Percentiles rank a stretch among this genome's conserved stretches.
Conservation (phyloP, 2,113 vertebrate species). For the Chaenogobius annularis region DNA sequence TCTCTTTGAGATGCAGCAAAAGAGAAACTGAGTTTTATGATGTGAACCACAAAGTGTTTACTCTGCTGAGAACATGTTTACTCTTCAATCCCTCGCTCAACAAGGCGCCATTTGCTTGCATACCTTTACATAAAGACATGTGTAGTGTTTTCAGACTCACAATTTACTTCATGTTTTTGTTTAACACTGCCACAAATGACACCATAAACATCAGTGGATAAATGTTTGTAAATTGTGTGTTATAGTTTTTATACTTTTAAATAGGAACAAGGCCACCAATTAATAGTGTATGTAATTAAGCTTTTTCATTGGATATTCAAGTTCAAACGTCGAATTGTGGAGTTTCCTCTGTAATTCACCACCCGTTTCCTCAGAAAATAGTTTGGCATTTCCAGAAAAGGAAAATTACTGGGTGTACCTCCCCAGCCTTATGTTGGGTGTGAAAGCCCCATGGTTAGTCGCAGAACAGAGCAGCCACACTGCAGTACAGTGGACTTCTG, state of each 20-base stretch:
- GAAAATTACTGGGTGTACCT: conserved; percentile 75
- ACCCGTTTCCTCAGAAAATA: conserved; percentile 26
- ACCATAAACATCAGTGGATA: not conserved
- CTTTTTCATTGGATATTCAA: conserved; percentile 13
- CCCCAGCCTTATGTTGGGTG: conserved; percentile 42
- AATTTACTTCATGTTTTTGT: not conserved
- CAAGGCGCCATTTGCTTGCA: conserved; percentile 11
- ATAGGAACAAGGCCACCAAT: not conserved
- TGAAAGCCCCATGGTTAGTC: conserved; percentile 63
- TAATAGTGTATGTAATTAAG: not conserved
- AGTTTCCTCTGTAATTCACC: conserved; percentile 32
- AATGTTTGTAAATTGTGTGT: conserved; percentile 1
- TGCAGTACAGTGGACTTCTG: conserved; percentile 64
- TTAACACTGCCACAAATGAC: not conserved
- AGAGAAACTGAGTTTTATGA: conserved; percentile 61
- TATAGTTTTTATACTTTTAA: not conserved
- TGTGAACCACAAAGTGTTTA: conserved; percentile 68
- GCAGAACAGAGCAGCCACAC: conserved; percentile 62
- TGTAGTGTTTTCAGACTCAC: not conserved
- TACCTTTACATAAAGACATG: conserved; percentile 29
- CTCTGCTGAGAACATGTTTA: conserved; percentile 53
- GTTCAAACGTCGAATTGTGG: not conserved
- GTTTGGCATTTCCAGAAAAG: conserved; percentile 57
- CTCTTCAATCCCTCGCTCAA: conserved; percentile 37
- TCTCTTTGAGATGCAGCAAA: conserved; percentile 39